phyloP scores from a whole-genome alignment of 2,113 vertebrate species.

The Oreochromis aureus region DNA sequence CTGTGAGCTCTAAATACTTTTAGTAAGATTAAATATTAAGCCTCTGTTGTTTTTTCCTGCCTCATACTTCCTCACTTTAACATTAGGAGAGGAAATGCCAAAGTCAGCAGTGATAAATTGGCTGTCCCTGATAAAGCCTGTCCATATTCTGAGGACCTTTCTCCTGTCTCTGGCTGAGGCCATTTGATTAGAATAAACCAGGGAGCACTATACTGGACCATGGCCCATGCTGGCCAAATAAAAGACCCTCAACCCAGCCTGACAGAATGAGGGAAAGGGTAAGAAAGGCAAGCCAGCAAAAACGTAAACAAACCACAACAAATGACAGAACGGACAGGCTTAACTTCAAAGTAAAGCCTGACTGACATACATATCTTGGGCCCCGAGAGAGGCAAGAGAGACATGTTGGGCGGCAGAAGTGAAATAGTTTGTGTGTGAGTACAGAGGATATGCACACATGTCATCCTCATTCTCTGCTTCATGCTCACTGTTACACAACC shows the following conservation, averaged over 20 bases:
- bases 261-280: slow-evolving; percentile 2
- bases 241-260: slow-evolving; percentile 17
- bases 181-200: slow-evolving; percentile 41
- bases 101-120: slow-evolving; percentile 28
- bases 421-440: not conserved
- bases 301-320: slow-evolving; percentile 37
- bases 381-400: not conserved
- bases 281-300: slow-evolving; percentile 8
- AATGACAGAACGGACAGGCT: slow-evolving; percentile 34
- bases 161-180: slow-evolving; percentile 4
- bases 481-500: not conserved
- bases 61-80: slow-evolving; percentile 16
- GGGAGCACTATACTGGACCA: not conserved
- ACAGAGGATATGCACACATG: not conserved
- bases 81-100: slow-evolving; percentile 10
- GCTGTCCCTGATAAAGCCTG: slow-evolving; percentile 26
- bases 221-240: not conserved
- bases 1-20: slow-evolving; percentile 44
- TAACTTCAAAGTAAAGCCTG: slow-evolving; percentile 44
- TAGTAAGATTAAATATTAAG: slow-evolving; percentile 57
- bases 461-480: not conserved
- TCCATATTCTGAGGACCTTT: slow-evolving; percentile 11
- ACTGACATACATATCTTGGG: not conserved
- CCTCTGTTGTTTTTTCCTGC: slow-evolving; percentile 12
- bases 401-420: not conserved